Base-by-base conservation (phyloP, 2,113 vertebrate species). In the Alosa alosa region DNA sequence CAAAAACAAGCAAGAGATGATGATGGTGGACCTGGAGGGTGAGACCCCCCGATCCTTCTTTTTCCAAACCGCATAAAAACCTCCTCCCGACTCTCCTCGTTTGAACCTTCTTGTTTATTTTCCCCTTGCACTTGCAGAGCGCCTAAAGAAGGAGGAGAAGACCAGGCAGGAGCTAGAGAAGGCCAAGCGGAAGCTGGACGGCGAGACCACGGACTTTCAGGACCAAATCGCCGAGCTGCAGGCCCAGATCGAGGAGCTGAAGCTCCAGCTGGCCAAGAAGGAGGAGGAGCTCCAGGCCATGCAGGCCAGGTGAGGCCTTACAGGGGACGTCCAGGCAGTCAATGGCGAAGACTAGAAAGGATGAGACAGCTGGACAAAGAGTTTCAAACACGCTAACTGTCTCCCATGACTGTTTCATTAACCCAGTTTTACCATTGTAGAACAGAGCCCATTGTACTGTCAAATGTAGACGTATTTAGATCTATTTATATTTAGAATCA, bases 1-100 rank as follows among this genome's bases (percentile, higher is more conserved):
- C 84, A 98, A 98, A 92, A 99, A 99, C 93, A 99, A 99, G 92
- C 98, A 99, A 91, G 98, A 99, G 93, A 96, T 99, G 96, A 97
- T 99, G 97, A 99, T 99, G 95, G 96, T 96, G 0, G 98, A 99
- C 89, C 93, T 99, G 88, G 98, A 99, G 96, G 98, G 98, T 99
- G 86, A 92, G 90, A 5, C 13, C 3, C 31, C 72, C 72, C 4
- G 72, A 17, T 39, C 36, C 31, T 78, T 78, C 72, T 17, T 39
- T 36, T 41, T 36, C 0, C 72, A 36, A 36, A 10, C 17, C 2
- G 72, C 72, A 72, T 72, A 22, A 64, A 8, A 78, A 78, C 10
- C 36, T 15, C 25, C 15, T 22, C 20, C 18, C 18, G 55, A 7
- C 55, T 60, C 55, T 22, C 18, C 17, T 57, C 52, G 7, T 22